A percentile compares a stretch with the other conserved stretches of the same genome.
Evolutionary conservation across 2,113 vertebrate genomes (phyloP).

Genomic region (Tautogolabrus adspersus): DNA sequence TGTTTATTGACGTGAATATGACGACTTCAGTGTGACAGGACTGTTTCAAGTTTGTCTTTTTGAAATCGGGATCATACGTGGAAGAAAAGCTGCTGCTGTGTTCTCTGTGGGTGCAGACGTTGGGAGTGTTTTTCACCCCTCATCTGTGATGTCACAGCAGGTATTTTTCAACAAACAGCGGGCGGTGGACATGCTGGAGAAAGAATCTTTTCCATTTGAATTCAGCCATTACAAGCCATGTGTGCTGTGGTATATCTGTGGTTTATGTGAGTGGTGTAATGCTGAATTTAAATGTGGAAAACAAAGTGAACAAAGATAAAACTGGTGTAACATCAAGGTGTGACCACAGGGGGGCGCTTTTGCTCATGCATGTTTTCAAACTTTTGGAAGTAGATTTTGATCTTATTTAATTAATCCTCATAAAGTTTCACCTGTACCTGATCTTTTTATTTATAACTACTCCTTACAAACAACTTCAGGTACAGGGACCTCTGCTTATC

Average conservation of each 20-base stretch:
- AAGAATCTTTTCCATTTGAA: background rate
- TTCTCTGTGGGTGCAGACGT: background rate
- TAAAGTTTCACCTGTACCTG: no score
- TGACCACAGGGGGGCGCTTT: background rate
- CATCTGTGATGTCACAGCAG: slow-evolving; percentile 23
- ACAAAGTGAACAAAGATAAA: background rate
- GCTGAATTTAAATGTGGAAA: background rate
- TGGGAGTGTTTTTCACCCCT: background rate
- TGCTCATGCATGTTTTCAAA: background rate
- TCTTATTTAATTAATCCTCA: no score
- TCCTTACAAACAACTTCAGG: no score
- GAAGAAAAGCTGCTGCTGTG: slow-evolving; percentile 9
- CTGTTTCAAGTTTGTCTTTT: slow-evolving; percentile 66
- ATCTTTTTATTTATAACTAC: no score
- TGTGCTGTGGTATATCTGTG: background rate
- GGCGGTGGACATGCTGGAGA: background rate
- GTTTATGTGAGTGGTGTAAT: background rate
- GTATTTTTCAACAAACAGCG: background rate
- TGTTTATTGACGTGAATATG: slow-evolving; percentile 44
- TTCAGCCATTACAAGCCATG: background rate
- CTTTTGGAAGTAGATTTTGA: no score
- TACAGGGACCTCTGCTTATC: no score
- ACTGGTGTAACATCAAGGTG: no score
- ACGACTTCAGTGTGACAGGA: slow-evolving; percentile 51
- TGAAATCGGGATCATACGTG: background rate